Base-by-base conservation (phyloP, 2,888 invertebrate species). In the Drosophila infuscata region DNA sequence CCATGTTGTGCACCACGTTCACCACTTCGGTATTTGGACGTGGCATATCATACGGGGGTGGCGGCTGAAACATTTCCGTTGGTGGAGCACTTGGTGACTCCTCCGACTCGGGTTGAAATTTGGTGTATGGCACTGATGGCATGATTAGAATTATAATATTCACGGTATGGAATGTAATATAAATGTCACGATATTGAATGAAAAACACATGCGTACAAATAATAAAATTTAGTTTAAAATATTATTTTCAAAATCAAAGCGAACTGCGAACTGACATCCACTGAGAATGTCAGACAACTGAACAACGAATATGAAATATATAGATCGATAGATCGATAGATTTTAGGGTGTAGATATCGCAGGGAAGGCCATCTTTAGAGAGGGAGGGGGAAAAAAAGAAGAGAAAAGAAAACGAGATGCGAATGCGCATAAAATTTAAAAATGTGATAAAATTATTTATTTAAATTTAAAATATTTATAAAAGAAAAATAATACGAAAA, bases 101-200 rank as follows among this genome's bases (percentile, higher is more conserved):
- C 17, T 88, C 60, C 2, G 74, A 61, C 7, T 65, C 46, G 1
- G 33, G 11, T 0, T 60, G 12, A 8, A 76, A 29, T 9, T 72
- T 75, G 15, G 8, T 67, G 54, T 79, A 70, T 0, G 81, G 58
- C 83, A 83, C 20, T 25, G 20, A 70, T 0, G 81, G 58, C 83
- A 83, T 83, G 29, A 25, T 25, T 25, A 25, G 25, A 25, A 25
- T 25, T 25, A 25, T 25, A 25, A 25, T 25, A 25, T 2, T 25
- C 25, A 25, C 25, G 25, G 3, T 25, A 25, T 25, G 25, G 25
- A 25, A 25, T 25, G 8, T 0, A 58, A 46, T 4, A 43, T 15
- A 30, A 11, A 9, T 62, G 5, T 25, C 33, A 17, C 25, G 4
- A 33, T 12, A 11, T 3, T 2, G 1, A 46, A 8, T 49, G 29